Conservation (phyloP, 92 coral and sea anemone species). For the Porites divaricata region DNA sequence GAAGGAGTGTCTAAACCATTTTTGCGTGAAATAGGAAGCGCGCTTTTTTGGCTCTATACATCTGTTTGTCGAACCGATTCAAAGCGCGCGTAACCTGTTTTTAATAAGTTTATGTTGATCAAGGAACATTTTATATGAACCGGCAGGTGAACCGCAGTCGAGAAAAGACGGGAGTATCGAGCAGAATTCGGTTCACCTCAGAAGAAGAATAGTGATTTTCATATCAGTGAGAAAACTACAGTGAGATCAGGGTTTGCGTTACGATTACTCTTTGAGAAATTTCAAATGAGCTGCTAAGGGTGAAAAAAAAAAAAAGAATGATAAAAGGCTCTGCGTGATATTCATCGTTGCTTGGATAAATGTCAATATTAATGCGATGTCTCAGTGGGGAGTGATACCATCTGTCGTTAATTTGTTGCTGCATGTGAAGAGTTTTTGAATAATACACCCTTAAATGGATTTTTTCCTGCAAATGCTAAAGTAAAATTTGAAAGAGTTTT, state of each 20-base stretch:
- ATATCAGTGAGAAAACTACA: neutral
- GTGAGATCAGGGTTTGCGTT: neutral
- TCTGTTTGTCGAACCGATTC: neutral
- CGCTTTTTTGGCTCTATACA: neutral
- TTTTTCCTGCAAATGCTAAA: neutral
- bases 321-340: neutral
- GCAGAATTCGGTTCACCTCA: neutral
- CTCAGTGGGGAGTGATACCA: neutral
- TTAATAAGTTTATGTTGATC: neutral
- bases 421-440: neutral
- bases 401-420: neutral
- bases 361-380: neutral
- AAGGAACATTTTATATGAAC: neutral
- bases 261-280: neutral
- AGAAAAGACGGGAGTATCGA: neutral
- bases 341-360: conserved; percentile 13
- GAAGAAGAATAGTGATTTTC: neutral
- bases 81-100: neutral
- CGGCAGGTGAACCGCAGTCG: neutral
- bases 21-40: too few species aligned
- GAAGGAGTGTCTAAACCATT: too few species aligned
- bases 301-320: neutral
- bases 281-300: neutral
- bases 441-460: too few species aligned
- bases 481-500: neutral